phyloP scores from a whole-genome alignment of 2,888 invertebrate genomes.

The Eilema depressum region DNA sequence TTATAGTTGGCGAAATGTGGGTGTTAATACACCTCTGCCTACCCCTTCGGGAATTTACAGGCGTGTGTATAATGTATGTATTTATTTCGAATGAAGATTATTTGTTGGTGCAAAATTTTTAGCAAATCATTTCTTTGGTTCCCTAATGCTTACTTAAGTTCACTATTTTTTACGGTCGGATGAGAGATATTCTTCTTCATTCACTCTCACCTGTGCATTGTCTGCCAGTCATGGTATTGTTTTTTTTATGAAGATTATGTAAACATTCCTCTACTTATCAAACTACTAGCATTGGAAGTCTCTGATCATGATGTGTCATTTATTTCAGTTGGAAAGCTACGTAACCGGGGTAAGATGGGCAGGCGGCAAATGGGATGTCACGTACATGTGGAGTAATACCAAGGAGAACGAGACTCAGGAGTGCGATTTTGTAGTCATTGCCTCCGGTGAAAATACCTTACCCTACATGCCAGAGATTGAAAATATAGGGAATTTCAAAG shows the following conservation, averaged over 20 bases:
- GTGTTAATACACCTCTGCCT: too few relatives aligned
- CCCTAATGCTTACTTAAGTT: too few relatives aligned
- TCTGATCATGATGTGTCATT: not conserved
- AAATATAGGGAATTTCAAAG: slow-evolving; percentile 71
- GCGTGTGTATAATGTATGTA: too few relatives aligned
- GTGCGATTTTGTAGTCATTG: slow-evolving; percentile 90
- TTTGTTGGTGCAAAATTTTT: too few relatives aligned
- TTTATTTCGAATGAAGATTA: too few relatives aligned
- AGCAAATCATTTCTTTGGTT: too few relatives aligned
- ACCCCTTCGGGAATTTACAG: too few relatives aligned
- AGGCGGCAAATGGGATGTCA: slow-evolving; percentile 80
- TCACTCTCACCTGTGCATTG: not conserved
- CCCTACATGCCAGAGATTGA: slow-evolving; percentile 68
- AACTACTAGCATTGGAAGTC: not conserved
- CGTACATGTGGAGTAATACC: slow-evolving; percentile 76
- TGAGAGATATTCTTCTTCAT: not conserved
- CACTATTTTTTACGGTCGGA: too few relatives aligned
- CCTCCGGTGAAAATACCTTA: slow-evolving; percentile 87
- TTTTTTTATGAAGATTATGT: too few relatives aligned
- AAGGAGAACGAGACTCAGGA: slow-evolving; percentile 70
- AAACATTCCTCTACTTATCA: too few relatives aligned
- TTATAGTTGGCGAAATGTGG: too few relatives aligned
- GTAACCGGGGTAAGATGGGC: slow-evolving; percentile 79
- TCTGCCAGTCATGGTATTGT: not conserved
- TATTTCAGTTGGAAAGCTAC: slow-evolving; percentile 76